phyloP scores from a whole-genome alignment of 2,888 invertebrate species.

The Ornithoptera priamus region DNA sequence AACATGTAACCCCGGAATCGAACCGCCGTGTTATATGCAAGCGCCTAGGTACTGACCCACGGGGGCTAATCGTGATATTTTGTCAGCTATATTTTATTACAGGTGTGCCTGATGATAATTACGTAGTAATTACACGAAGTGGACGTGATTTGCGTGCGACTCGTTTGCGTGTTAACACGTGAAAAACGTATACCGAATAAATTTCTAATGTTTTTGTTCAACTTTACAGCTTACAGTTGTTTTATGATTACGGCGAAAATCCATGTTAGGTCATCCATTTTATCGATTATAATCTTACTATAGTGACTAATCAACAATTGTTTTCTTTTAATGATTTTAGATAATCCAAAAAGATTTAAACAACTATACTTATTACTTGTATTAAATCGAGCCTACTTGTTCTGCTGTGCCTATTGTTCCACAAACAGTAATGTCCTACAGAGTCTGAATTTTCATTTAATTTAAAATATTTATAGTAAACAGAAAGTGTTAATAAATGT shows the following conservation, averaged over 20 bases:
- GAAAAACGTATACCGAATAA: slow-evolving; percentile 3
- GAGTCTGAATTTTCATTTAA: no score
- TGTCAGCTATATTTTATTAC: slow-evolving; percentile 16
- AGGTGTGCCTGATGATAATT: slow-evolving; percentile 21
- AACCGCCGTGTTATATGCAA: no score
- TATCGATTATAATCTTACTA: neutral
- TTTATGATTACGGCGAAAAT: neutral
- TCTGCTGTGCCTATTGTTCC: no score
- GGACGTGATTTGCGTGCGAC: slow-evolving; percentile 29
- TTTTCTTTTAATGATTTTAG: neutral
- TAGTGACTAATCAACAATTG: neutral
- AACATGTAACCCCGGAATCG: neutral
- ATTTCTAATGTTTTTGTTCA: slow-evolving; percentile 12
- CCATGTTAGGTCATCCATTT: neutral
- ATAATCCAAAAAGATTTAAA: no score
- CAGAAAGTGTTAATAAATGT: no score
- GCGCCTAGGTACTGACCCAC: neutral
- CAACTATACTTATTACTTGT: no score
- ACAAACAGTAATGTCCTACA: no score
- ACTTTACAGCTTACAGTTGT: neutral
- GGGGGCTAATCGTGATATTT: slow-evolving; percentile 1
- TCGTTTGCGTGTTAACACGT: slow-evolving; percentile 26
- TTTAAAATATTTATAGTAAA: no score
- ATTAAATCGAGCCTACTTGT: no score
- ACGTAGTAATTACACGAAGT: slow-evolving; percentile 20